Conservation (phyloP, 2,113 vertebrate species). For the Haplochromis burtoni region DNA sequence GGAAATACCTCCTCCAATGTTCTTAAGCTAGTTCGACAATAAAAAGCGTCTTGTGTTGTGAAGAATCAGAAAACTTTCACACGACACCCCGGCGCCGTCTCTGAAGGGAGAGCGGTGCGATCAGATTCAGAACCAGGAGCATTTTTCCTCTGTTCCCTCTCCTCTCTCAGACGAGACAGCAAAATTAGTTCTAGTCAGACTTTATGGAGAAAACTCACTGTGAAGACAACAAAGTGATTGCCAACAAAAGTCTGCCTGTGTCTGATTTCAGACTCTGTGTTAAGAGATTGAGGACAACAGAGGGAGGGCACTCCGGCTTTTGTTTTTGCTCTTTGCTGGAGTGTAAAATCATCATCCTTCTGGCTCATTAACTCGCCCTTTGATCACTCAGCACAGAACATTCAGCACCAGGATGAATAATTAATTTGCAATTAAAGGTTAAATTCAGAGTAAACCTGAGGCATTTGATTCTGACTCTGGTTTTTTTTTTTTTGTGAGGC, state of each 20-base stretch:
- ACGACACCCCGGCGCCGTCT: neutral
- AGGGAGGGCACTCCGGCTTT: constrained; percentile 7
- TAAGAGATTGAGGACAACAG: constrained; percentile 17
- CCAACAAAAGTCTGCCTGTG: neutral
- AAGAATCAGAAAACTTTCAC: neutral
- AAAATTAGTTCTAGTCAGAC: constrained; percentile 32
- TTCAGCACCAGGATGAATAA: constrained; percentile 54
- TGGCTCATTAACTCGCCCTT: constrained; percentile 59
- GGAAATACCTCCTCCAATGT: neutral
- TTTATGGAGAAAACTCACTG: constrained; percentile 25
- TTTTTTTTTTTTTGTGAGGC: neutral
- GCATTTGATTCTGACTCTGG: constrained; percentile 36
- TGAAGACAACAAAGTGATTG: constrained; percentile 29
- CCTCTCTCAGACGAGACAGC: neutral
- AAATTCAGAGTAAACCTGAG: constrained; percentile 52
- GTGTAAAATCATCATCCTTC: constrained; percentile 55
- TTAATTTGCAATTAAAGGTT: constrained; percentile 67
- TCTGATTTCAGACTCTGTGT: constrained; percentile 25
- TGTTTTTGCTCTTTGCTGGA: constrained; percentile 38
- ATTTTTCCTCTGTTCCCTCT: neutral
- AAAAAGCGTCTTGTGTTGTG: neutral
- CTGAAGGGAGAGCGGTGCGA: neutral
- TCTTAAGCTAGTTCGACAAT: neutral
- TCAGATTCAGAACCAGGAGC: constrained; percentile 19
- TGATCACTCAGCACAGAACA: constrained; percentile 55